Evolutionary conservation across 2,797 vertebrate genomes (phyloP).

Genomic region (Merluccius polli): DNA sequence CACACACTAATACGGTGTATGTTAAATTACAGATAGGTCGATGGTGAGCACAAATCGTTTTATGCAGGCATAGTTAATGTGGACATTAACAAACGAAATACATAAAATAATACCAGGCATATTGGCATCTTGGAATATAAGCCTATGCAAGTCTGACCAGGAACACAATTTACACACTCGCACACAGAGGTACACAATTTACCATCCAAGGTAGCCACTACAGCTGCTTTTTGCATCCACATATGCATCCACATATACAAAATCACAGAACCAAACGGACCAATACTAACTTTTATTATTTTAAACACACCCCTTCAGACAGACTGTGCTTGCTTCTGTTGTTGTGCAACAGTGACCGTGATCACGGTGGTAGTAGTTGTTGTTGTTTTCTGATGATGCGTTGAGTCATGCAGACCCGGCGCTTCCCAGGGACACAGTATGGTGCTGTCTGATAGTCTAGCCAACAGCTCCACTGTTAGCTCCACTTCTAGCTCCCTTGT

Average conservation of each 20-base stretch:
- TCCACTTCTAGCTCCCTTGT: background rate
- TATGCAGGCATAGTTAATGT: background rate
- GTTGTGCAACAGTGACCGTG: background rate
- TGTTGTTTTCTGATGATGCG: background rate
- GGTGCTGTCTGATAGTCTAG: background rate
- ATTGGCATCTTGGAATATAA: too few species aligned
- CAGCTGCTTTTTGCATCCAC: background rate
- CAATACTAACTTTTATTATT: background rate
- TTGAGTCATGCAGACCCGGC: background rate
- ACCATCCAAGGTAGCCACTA: background rate
- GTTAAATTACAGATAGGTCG: background rate
- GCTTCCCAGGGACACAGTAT: background rate
- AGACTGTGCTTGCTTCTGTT: background rate
- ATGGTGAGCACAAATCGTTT: background rate
- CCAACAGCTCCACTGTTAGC: background rate
- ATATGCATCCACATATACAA: background rate
- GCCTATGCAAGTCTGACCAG: too few species aligned
- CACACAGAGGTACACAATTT: background rate
- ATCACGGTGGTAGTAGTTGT: background rate
- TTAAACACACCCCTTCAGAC: background rate
- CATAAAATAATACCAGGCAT: too few species aligned
- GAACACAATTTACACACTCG: background rate
- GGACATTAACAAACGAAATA: background rate
- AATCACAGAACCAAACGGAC: background rate
- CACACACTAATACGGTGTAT: background rate